phyloP scores from a whole-genome alignment of 2,888 invertebrate species.

The Cryptosula pallasiana region DNA sequence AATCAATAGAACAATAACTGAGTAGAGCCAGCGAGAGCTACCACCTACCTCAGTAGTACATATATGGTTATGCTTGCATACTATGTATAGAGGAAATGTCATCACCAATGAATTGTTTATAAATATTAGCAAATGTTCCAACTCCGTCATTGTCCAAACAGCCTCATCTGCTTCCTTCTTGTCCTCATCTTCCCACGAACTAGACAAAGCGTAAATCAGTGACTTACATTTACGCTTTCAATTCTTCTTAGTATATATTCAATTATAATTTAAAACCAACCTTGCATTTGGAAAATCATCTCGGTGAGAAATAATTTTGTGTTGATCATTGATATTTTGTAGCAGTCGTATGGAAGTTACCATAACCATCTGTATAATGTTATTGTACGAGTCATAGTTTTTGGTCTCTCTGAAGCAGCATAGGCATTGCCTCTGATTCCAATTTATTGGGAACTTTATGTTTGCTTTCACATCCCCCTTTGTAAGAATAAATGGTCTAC shows the following conservation, averaged over 20 bases:
- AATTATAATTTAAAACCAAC: too few species aligned
- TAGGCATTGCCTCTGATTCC: slow-evolving; percentile 75
- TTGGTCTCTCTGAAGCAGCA: slow-evolving; percentile 88
- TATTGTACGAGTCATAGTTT: slow-evolving; percentile 84
- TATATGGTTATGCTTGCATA: slow-evolving; percentile 74
- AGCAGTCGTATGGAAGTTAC: slow-evolving; percentile 77
- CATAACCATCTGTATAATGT: slow-evolving; percentile 80
- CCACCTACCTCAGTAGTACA: slow-evolving; percentile 69
- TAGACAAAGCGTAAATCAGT: too few species aligned
- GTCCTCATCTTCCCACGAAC: slow-evolving; percentile 26
- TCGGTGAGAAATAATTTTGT: not conserved
- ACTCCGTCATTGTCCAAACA: slow-evolving; percentile 72
- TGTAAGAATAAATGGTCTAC: not conserved
- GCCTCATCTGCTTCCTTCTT: slow-evolving; percentile 26
- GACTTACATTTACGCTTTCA: too few species aligned
- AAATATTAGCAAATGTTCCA: slow-evolving; percentile 80
- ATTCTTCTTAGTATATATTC: too few species aligned
- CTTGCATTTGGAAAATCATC: not conserved
- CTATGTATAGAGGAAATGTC: slow-evolving; percentile 71
- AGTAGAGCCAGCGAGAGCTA: too few species aligned
- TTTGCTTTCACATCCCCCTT: slow-evolving; percentile 13
- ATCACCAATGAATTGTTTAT: slow-evolving; percentile 81
- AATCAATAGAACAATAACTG: too few species aligned
- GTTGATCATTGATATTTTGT: slow-evolving; percentile 29
- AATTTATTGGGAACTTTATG: not conserved